Conservation (phyloP, 2,113 vertebrate species). For the Gobiocypris rarus region DNA sequence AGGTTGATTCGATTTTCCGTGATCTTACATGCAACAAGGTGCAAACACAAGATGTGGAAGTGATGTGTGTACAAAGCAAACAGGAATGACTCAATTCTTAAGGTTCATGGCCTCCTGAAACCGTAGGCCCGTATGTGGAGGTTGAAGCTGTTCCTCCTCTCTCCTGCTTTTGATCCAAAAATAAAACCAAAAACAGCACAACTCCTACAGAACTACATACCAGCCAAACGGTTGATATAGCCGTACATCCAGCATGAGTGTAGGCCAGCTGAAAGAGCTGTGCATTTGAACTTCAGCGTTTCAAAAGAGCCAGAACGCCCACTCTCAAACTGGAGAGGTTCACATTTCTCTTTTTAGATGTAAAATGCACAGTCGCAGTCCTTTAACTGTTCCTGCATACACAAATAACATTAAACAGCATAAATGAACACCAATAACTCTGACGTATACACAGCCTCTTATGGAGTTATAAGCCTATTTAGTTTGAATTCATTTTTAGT, state of each 20-base stretch:
- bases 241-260: constrained; percentile 37
- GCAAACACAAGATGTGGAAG: not conserved
- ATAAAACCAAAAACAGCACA: constrained; percentile 56
- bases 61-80: constrained; percentile 50
- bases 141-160: constrained; percentile 65
- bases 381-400: not conserved
- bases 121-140: constrained; percentile 68
- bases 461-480: too few relatives aligned
- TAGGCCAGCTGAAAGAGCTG: constrained; percentile 43
- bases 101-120: constrained; percentile 60
- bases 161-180: constrained; percentile 65
- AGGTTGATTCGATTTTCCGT: not conserved
- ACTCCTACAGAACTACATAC: constrained; percentile 55
- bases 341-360: constrained; percentile 25
- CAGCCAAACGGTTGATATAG: constrained; percentile 48
- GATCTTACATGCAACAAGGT: not conserved
- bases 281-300: constrained; percentile 42
- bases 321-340: constrained; percentile 39
- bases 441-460: not conserved
- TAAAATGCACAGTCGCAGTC: constrained; percentile 14
- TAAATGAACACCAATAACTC: not conserved
- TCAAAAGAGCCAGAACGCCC: constrained; percentile 48
- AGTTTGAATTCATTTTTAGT: too few relatives aligned
- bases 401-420: not conserved
- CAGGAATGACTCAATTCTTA: constrained; percentile 71